A percentile compares a stretch with the other conserved stretches of the same genome.
Evolutionary conservation across 2,797 vertebrate species (phyloP).

Genomic region (Xenops minutus): DNA sequence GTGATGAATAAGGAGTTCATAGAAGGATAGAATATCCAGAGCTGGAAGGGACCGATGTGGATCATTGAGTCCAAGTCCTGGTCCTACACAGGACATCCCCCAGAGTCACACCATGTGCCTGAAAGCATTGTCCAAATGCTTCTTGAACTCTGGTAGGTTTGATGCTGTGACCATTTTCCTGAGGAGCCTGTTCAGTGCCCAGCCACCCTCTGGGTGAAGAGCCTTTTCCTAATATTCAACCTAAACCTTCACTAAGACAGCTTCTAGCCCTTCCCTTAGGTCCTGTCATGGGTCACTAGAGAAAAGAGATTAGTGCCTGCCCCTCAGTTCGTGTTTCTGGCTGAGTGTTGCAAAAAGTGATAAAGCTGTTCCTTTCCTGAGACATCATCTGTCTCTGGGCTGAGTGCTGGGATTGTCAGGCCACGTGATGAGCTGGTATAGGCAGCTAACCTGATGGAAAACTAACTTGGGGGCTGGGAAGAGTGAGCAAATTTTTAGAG

Average conservation of each 20-base stretch:
- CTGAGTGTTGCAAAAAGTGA: not conserved
- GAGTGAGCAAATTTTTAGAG: not conserved
- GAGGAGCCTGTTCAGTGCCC: not conserved
- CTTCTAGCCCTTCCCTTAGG: not conserved
- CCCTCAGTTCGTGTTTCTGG: not conserved
- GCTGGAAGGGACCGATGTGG: not conserved
- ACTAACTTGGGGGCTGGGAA: too few species aligned
- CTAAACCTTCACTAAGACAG: not conserved
- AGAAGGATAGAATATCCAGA: not conserved
- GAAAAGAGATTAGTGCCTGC: not conserved
- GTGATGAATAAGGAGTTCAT: not conserved
- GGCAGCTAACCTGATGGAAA: not conserved
- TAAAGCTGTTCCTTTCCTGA: not conserved
- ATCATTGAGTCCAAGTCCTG: not conserved
- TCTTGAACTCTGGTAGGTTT: not conserved
- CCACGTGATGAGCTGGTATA: rapidly evolving
- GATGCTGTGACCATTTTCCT: not conserved
- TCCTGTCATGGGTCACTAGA: not conserved
- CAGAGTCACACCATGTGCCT: rapidly evolving
- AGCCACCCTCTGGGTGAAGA: not conserved
- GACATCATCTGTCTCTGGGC: not conserved
- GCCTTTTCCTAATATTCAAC: not conserved
- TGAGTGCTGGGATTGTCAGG: not conserved
- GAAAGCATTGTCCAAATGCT: too few species aligned
- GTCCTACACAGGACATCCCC: not conserved